Evolutionary conservation across 1,140 invertebrate species (phyloP).

Genomic region (Acarapis woodi): DNA sequence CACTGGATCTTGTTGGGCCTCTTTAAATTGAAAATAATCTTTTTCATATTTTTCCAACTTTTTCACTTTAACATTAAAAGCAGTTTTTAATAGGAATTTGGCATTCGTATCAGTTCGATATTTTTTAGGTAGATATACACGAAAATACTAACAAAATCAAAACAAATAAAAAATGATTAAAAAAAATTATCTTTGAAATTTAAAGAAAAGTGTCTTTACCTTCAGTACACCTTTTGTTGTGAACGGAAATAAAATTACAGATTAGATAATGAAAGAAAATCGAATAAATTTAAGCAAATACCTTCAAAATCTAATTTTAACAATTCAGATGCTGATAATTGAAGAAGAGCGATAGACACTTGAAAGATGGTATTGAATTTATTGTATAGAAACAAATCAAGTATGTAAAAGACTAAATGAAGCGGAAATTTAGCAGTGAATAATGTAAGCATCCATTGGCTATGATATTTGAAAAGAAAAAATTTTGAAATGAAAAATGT

Average conservation of each 20-base stretch:
- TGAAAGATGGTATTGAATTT: conserved; percentile 83
- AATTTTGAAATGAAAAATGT: too few species aligned
- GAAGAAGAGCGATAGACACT: conserved; percentile 63
- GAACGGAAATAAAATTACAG: too few species aligned
- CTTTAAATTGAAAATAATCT: conserved; percentile 55
- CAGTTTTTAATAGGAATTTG: conserved; percentile 55
- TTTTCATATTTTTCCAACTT: conserved; percentile 83
- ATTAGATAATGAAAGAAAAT: too few species aligned
- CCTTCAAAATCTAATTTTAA: conserved; percentile 83
- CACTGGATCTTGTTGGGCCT: conserved; percentile 26
- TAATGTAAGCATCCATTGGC: conserved; percentile 95
- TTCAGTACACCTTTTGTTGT: too few species aligned
- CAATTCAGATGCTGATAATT: conserved; percentile 68
- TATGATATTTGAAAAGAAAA: too few species aligned
- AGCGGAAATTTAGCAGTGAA: conserved; percentile 95
- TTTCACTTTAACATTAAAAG: conserved; percentile 53
- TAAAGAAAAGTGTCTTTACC: too few species aligned
- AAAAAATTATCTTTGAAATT: too few species aligned
- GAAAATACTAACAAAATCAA: conserved; percentile 60
- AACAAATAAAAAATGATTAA: too few species aligned
- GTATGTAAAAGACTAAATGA: conserved; percentile 82
- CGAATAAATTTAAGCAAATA: too few species aligned
- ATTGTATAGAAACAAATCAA: conserved; percentile 60
- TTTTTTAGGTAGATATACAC: conserved; percentile 82
- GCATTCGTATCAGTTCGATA: conserved; percentile 69